phyloP scores from a whole-genome alignment of 1,140 invertebrate genomes.

The Trichonephila clavata region DNA sequence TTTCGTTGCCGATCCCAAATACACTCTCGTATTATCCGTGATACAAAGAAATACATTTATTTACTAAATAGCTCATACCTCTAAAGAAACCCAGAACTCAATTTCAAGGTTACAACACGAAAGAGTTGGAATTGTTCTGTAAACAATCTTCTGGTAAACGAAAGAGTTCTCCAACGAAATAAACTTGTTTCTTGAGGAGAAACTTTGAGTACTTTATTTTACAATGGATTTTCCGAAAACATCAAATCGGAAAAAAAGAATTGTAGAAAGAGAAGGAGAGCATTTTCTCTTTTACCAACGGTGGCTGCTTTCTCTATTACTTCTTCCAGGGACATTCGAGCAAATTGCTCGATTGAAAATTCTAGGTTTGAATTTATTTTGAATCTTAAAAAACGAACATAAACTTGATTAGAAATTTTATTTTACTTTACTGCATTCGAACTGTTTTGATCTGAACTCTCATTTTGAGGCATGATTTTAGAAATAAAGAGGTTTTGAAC shows the following conservation, averaged over 20 bases:
- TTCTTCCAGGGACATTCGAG: not conserved
- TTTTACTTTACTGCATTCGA: too few species aligned
- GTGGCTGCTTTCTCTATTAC: constrained; percentile 30
- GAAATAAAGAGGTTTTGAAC: too few species aligned
- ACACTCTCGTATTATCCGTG: too few species aligned
- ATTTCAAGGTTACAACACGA: constrained; percentile 49
- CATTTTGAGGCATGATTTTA: too few species aligned
- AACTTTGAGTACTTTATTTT: constrained; percentile 66
- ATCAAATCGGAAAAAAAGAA: constrained; percentile 63
- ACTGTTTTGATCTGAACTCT: too few species aligned
- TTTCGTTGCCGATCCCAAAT: too few species aligned
- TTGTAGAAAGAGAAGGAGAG: not conserved
- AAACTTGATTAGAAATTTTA: too few species aligned
- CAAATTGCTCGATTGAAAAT: constrained; percentile 13
- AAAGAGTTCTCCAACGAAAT: constrained; percentile 39
- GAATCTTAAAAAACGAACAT: too few species aligned
- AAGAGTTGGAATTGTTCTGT: constrained; percentile 48
- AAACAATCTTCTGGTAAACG: constrained; percentile 51
- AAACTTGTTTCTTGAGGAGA: constrained; percentile 39
- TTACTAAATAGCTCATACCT: not conserved
- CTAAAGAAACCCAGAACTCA: constrained; percentile 3
- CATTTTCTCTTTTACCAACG: not conserved
- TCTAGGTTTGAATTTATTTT: not conserved
- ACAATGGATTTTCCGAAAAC: constrained; percentile 56
- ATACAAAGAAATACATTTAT: not conserved